phyloP scores from a whole-genome alignment of 1,140 invertebrate genomes.

The Daktulosphaira vitifoliae region DNA sequence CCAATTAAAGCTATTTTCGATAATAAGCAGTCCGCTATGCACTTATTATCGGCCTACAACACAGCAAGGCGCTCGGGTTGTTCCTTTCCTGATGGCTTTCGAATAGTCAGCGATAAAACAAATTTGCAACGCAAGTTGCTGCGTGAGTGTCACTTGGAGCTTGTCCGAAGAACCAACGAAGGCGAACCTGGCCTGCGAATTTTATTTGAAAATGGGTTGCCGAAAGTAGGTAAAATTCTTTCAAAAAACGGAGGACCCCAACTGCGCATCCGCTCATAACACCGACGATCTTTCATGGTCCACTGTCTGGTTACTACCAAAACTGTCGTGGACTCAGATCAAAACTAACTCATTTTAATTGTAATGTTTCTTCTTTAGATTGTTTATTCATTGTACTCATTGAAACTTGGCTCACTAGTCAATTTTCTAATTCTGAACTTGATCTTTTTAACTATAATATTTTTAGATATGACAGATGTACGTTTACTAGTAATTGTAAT shows the following conservation, averaged over 20 bases:
- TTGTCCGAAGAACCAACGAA: neutral
- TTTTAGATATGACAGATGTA: neutral
- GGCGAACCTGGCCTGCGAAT: neutral
- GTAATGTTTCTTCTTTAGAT: neutral
- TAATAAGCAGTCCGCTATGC: neutral
- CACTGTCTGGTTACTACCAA: neutral
- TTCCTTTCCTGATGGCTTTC: conserved; percentile 3
- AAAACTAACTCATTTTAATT: neutral
- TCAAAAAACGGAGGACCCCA: conserved; percentile 4
- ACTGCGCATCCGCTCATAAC: neutral
- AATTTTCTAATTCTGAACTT: neutral
- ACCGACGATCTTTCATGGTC: neutral
- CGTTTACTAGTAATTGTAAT: neutral
- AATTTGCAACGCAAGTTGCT: neutral
- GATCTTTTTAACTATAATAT: neutral
- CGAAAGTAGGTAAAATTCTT: neutral
- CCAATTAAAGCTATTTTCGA: conserved; percentile 3
- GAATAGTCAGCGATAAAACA: conserved; percentile 9
- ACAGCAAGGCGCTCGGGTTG: neutral
- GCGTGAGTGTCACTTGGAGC: neutral
- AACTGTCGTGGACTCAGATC: neutral
- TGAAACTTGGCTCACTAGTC: neutral
- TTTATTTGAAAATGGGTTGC: neutral
- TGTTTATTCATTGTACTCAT: neutral
- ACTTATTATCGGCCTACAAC: neutral